A percentile compares a stretch with the other conserved stretches of the same genome.
These are phyloP conservation scores for Sebastes oblongus DNA, from an alignment of 2,797 vertebrate genomes.

Conservation along the genomic window DNA sequence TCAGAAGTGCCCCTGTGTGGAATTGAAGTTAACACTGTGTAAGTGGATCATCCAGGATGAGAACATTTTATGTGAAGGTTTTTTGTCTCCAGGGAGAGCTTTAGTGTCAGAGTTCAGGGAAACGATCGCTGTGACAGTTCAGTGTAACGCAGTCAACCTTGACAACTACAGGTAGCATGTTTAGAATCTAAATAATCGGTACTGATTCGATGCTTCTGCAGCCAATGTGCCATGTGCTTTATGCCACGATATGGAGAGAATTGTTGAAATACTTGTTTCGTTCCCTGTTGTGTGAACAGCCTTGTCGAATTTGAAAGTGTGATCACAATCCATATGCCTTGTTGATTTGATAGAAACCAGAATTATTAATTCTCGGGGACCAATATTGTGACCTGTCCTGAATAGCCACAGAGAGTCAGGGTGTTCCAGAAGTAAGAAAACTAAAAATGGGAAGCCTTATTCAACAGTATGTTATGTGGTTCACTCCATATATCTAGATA, in stretches of 20 bases:
- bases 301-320: background rate
- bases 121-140: background rate
- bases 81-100: background rate
- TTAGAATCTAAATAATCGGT: background rate
- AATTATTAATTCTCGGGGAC: background rate
- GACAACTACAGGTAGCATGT: background rate
- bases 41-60: background rate
- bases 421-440: background rate
- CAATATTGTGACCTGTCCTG: background rate
- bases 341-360: background rate
- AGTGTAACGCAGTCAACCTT: background rate
- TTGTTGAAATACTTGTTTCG: background rate
- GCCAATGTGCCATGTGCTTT: background rate
- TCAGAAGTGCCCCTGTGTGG: background rate
- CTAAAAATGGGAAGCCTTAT: background rate
- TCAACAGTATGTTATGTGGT: background rate
- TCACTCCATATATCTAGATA: background rate
- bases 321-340: background rate
- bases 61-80: constrained; percentile 6
- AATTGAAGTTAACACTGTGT: background rate
- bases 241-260: background rate
- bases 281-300: background rate
- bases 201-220: background rate
- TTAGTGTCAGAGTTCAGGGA: background rate
- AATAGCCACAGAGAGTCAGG: background rate